A percentile compares a stretch with the other conserved stretches of the same genome.
Conservation (phyloP, 2,797 vertebrate genomes). For the Ptychadena robeensis region DNA sequence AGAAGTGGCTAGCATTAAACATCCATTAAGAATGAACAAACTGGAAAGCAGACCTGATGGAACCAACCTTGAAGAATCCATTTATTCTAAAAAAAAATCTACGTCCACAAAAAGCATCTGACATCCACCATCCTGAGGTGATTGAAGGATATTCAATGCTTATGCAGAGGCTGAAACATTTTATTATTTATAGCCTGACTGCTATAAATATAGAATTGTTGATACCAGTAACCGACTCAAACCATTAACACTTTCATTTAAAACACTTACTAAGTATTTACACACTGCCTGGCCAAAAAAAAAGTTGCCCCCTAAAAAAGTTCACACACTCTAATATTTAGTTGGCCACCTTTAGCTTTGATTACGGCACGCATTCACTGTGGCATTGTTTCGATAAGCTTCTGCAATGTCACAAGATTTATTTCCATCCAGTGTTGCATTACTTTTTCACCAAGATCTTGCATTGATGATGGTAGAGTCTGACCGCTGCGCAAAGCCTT, state of each 20-base stretch:
- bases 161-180: slow-evolving; percentile 10
- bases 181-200: slow-evolving; percentile 10
- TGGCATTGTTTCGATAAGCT: no score
- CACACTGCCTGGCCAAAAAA: no score
- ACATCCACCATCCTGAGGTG: neutral
- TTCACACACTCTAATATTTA: no score
- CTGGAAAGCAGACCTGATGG: slow-evolving; percentile 3
- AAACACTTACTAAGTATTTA: no score
- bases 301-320: no score
- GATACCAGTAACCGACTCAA: slow-evolving; percentile 20
- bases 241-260: neutral
- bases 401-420: no score
- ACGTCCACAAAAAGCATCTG: slow-evolving; percentile 13
- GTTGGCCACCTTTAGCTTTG: no score
- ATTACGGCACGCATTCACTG: no score
- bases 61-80: slow-evolving; percentile 25
- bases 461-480: no score
- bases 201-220: slow-evolving; percentile 1
- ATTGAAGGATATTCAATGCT: slow-evolving; percentile 7
- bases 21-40: slow-evolving; percentile 2
- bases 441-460: no score
- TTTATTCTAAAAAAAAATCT: slow-evolving; percentile 18
- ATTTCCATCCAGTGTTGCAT: no score
- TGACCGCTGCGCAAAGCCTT: no score
- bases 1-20: neutral